phyloP scores from a whole-genome alignment of 1,140 invertebrate genomes.

The Prorops nasuta region DNA sequence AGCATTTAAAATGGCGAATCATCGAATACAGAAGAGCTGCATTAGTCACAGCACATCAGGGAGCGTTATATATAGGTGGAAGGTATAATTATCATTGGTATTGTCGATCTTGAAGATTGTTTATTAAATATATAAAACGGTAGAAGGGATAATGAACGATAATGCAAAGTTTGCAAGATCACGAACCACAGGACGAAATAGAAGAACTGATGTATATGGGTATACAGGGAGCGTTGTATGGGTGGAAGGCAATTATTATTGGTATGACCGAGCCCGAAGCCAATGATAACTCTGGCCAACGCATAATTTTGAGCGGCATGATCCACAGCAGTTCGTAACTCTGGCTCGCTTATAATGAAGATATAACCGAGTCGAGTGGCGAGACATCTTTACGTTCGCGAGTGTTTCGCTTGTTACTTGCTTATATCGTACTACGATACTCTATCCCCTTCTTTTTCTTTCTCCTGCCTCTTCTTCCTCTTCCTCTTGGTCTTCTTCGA shows the following conservation, averaged over 20 bases:
- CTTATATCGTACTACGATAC: conserved; percentile 30
- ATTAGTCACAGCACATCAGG: no score
- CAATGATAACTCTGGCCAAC: conserved; percentile 48
- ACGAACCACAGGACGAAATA: no score
- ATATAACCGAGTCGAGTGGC: conserved; percentile 49
- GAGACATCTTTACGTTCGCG: conserved; percentile 54
- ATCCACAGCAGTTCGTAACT: conserved; percentile 45
- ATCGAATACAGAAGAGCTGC: no score
- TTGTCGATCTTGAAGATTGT: no score
- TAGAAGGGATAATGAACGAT: no score
- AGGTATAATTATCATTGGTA: no score
- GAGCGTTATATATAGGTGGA: no score
- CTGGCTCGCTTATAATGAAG: conserved; percentile 51
- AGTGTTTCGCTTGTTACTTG: conserved; percentile 45
- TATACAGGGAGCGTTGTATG: conserved; percentile 30
- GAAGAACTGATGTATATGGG: no score
- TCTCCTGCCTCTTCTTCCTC: conserved; percentile 1
- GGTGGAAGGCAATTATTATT: conserved; percentile 50
- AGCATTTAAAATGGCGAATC: no score
- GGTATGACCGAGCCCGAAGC: conserved; percentile 32
- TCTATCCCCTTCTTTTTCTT: neutral
- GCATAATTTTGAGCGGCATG: conserved; percentile 44
- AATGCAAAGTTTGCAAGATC: no score
- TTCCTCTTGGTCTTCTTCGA: neutral
- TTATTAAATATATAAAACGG: no score